Conservation (phyloP, 2,888 invertebrate genomes). For the Ecdyonurus torrentis region DNA sequence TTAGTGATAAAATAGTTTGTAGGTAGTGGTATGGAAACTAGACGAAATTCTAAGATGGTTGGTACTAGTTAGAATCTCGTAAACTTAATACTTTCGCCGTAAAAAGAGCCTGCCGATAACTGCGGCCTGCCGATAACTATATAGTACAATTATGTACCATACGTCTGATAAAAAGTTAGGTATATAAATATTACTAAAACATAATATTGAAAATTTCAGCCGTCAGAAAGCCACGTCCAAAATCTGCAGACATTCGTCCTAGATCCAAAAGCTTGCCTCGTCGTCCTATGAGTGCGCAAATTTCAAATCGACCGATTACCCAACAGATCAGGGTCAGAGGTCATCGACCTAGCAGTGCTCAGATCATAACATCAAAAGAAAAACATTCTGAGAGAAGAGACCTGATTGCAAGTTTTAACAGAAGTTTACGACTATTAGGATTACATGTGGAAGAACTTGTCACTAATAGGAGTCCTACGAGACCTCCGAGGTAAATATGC, state of each 20-base stretch:
- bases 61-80: too few relatives aligned
- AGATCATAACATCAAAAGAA: background rate
- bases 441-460: constrained; percentile 15
- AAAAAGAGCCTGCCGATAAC: too few relatives aligned
- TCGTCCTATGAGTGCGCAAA: background rate
- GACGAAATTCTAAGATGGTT: too few relatives aligned
- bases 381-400: background rate
- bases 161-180: background rate
- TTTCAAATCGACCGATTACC: too few relatives aligned
- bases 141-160: background rate
- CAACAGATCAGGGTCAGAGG: too few relatives aligned
- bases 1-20: too few relatives aligned
- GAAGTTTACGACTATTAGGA: constrained; percentile 17
- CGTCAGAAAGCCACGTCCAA: background rate
- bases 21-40: too few relatives aligned
- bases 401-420: constrained; percentile 11
- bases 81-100: too few relatives aligned
- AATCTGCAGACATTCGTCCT: background rate
- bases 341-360: background rate
- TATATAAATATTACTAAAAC: background rate
- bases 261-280: background rate
- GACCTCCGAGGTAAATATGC: background rate
- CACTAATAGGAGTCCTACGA: constrained; percentile 2
- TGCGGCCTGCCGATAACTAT: background rate
- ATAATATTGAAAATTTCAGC: background rate